Evolutionary conservation across 2,113 vertebrate species (phyloP).

Genomic region (Phylloscopus whistleri): DNA sequence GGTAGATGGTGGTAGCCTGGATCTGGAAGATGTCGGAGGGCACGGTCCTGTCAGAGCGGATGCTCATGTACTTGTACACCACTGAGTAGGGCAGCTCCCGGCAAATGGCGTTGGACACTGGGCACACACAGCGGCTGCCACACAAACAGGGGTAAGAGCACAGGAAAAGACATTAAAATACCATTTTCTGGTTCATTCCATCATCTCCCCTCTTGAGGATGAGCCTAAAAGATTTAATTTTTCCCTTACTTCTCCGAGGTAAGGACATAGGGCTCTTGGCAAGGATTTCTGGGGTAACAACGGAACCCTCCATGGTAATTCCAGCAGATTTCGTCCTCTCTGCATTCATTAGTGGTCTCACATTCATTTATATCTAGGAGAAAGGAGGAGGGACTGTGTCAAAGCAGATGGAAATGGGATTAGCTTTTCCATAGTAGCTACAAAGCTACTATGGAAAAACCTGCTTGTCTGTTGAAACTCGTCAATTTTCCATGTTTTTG

Average conservation of each 20-base stretch:
- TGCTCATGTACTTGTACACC: constrained; percentile 98
- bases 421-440: background rate
- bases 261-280: constrained; percentile 89
- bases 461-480: background rate
- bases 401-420: background rate
- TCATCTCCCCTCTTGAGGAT: background rate
- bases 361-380: constrained; percentile 93
- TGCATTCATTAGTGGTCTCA: constrained; percentile 86
- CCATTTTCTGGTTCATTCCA: fast-evolving
- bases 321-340: constrained; percentile 95
- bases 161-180: background rate
- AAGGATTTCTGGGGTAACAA: constrained; percentile 94
- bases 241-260: constrained; percentile 89
- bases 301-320: constrained; percentile 95
- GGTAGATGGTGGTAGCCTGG: constrained; percentile 92
- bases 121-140: constrained; percentile 89
- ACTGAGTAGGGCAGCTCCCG: constrained; percentile 88
- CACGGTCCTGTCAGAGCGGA: constrained; percentile 88
- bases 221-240: background rate
- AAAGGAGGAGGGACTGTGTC: background rate
- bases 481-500: background rate
- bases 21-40: constrained; percentile 99
- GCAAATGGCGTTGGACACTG: constrained; percentile 78
- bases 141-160: background rate
- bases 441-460: background rate